A percentile compares a stretch with the other conserved stretches of the same genome.
Conservation (phyloP, 1,140 invertebrate genomes). For the Drosophila ohnishii region DNA sequence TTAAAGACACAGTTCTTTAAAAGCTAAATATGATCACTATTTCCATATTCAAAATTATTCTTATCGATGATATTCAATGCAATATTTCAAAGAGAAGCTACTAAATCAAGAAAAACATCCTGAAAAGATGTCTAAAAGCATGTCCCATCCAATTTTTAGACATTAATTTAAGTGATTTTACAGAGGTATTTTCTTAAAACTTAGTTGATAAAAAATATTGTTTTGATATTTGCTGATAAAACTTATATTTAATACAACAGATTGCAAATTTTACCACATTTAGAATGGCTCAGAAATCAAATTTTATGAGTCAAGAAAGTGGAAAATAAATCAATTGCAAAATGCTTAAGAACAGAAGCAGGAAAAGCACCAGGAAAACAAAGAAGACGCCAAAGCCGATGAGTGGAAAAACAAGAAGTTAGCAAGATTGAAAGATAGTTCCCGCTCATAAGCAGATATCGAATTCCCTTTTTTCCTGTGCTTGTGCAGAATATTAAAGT, state of each 20-base stretch:
- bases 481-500: conserved; percentile 7
- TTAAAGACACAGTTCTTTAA: conserved; percentile 7
- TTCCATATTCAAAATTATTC: too few species aligned
- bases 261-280: neutral
- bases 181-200: neutral
- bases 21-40: neutral
- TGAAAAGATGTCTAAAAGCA: neutral
- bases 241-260: neutral
- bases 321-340: conserved; percentile 6
- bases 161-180: neutral
- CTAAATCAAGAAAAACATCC: too few species aligned
- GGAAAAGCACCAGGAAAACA: conserved; percentile 7
- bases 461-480: conserved; percentile 1
- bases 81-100: neutral
- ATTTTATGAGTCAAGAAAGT: neutral
- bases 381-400: conserved; percentile 31
- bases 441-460: conserved; percentile 31
- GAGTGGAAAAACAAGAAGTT: conserved; percentile 22
- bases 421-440: conserved; percentile 24
- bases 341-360: conserved; percentile 10
- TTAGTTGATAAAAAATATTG: neutral
- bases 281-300: neutral
- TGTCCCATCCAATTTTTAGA: neutral
- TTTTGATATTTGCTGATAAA: neutral
- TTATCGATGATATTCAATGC: neutral